Conservation (phyloP, 2,888 invertebrate species). For the Conus canariensis region DNA sequence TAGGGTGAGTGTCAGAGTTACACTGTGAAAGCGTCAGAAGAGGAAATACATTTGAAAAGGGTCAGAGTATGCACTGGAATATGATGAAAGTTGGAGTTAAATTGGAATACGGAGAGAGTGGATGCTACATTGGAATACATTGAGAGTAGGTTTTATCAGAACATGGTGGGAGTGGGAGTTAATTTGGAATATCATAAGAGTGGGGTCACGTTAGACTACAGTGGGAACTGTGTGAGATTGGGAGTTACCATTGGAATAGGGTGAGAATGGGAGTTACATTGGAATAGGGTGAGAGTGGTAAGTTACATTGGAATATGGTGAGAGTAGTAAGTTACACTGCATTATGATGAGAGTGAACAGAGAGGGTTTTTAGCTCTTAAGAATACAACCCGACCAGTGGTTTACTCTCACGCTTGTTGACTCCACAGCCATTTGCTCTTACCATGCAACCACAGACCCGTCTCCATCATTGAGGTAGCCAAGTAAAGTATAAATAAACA, state of each 20-base stretch:
- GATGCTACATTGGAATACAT: constrained; percentile 87
- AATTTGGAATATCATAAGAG: too few relatives aligned
- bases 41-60: too few relatives aligned
- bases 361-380: too few relatives aligned
- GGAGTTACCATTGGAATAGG: constrained; percentile 89
- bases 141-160: constrained; percentile 66
- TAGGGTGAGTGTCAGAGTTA: not conserved
- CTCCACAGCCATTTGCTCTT: too few relatives aligned
- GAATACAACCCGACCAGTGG: too few relatives aligned
- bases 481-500: too few relatives aligned
- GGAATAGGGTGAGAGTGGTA: not conserved
- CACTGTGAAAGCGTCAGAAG: too few relatives aligned
- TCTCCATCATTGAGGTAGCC: too few relatives aligned
- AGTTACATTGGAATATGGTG: constrained; percentile 88
- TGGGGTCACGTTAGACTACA: too few relatives aligned
- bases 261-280: constrained; percentile 75
- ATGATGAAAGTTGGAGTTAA: constrained; percentile 85
- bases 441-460: too few relatives aligned
- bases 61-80: not conserved
- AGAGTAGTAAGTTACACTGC: constrained; percentile 12
- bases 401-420: too few relatives aligned
- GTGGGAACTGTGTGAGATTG: constrained; percentile 79
- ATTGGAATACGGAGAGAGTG: not conserved
- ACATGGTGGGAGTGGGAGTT: not conserved
- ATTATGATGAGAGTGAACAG: too few relatives aligned